phyloP scores from a whole-genome alignment of 2,113 vertebrate genomes.

The Columba janthina region DNA sequence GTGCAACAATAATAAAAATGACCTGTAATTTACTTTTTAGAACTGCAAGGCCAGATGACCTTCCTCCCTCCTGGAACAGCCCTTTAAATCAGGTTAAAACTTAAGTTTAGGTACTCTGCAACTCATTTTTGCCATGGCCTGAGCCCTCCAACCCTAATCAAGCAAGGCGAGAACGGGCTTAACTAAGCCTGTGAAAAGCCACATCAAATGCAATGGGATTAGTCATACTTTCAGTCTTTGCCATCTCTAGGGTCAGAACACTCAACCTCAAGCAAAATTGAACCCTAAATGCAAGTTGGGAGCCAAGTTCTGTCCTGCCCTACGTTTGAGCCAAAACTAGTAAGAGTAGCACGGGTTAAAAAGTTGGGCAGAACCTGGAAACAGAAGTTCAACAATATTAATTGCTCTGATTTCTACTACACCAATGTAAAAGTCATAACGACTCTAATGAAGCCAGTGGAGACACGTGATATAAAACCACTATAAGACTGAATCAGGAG shows the following conservation, averaged over 20 bases:
- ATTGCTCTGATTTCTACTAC: background rate
- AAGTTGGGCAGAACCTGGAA: background rate
- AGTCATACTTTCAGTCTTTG: background rate
- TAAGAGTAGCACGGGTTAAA: background rate
- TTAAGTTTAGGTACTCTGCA: background rate
- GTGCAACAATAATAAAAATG: background rate
- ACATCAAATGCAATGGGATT: background rate
- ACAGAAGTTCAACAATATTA: background rate
- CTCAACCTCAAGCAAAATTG: background rate
- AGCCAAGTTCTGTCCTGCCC: background rate
- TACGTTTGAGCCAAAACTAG: background rate
- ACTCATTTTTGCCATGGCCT: background rate
- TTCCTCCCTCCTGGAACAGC: background rate
- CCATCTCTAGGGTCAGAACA: background rate
- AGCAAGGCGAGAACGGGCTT: background rate
- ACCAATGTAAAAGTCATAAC: background rate
- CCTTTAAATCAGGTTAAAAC: background rate
- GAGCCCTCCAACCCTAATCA: background rate
- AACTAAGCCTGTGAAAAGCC: background rate
- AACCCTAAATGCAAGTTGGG: background rate
- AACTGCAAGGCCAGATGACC: background rate
- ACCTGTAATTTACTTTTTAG: background rate
- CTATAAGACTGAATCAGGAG: background rate
- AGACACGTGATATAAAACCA: background rate
- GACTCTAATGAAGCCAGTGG: background rate